phyloP scores from a whole-genome alignment of 64 coral and sea anemone species.

The Montipora cactus region DNA sequence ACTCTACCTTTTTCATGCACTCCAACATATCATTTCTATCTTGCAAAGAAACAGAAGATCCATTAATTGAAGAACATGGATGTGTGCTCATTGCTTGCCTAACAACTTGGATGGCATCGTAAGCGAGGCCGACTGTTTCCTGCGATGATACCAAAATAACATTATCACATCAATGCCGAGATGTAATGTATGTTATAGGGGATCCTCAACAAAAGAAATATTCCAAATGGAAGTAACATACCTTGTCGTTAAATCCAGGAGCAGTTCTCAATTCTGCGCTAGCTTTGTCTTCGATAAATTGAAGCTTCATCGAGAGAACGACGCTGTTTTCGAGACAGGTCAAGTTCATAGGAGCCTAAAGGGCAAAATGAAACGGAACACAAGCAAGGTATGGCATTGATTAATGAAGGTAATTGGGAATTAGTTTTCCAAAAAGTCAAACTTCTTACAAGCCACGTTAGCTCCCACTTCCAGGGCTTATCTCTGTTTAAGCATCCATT shows the following conservation, averaged over 20 bases:
- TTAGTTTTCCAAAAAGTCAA: too few relatives aligned
- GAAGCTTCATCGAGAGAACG: neutral
- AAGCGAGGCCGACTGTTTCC: neutral
- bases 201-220: too few relatives aligned
- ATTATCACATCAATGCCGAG: neutral
- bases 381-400: neutral
- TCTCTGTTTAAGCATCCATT: too few relatives aligned
- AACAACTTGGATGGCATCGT: slow-evolving; percentile 10
- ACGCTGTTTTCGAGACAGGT: neutral
- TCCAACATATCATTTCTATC: slow-evolving; percentile 5
- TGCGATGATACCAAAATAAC: neutral
- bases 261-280: neutral
- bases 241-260: neutral
- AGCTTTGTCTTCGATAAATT: neutral
- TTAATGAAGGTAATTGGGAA: too few relatives aligned
- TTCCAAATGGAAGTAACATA: neutral
- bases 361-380: neutral
- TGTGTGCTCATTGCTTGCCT: neutral
- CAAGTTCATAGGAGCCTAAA: slow-evolving; percentile 9
- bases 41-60: neutral
- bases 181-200: too few relatives aligned
- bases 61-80: slow-evolving; percentile 16
- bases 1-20: slow-evolving; percentile 13
- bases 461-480: too few relatives aligned
- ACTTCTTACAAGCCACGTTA: too few relatives aligned